phyloP scores from a whole-genome alignment of 2,888 invertebrate species.

The Hyposoter dolosus region DNA sequence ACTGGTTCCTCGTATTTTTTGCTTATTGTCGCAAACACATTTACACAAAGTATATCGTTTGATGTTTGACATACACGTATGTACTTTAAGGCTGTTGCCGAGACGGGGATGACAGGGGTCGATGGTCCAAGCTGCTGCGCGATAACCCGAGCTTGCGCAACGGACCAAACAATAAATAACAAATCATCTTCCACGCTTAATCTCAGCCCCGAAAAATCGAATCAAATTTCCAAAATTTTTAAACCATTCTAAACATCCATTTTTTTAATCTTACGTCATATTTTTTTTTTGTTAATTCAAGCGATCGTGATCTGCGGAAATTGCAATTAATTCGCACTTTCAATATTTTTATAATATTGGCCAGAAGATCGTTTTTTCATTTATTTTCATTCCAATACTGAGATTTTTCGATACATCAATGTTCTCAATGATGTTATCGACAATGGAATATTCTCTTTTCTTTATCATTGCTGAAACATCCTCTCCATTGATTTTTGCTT shows the following conservation, averaged over 20 bases:
- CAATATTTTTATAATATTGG: not conserved
- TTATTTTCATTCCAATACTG: not conserved
- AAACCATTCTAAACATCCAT: not conserved
- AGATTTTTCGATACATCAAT: not conserved
- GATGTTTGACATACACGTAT: constrained; percentile 27
- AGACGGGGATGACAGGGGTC: constrained; percentile 6
- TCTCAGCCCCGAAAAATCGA: not conserved
- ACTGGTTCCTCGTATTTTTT: not conserved
- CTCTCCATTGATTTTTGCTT: constrained; percentile 11
- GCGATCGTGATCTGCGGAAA: constrained; percentile 4
- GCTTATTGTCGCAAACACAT: not conserved
- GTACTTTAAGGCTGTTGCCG: not conserved
- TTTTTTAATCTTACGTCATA: no score
- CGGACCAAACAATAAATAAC: not conserved
- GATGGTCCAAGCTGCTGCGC: constrained; percentile 45
- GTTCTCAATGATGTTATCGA: not conserved
- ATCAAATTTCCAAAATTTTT: not conserved
- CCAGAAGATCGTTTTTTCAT: not conserved
- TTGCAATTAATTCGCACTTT: not conserved
- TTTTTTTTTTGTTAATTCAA: not conserved
- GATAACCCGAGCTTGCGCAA: constrained; percentile 41
- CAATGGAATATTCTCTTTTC: not conserved
- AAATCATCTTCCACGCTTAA: not conserved
- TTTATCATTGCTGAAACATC: not conserved
- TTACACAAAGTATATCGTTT: not conserved